phyloP scores from a whole-genome alignment of 2,797 vertebrate species.

The Lemur catta region DNA sequence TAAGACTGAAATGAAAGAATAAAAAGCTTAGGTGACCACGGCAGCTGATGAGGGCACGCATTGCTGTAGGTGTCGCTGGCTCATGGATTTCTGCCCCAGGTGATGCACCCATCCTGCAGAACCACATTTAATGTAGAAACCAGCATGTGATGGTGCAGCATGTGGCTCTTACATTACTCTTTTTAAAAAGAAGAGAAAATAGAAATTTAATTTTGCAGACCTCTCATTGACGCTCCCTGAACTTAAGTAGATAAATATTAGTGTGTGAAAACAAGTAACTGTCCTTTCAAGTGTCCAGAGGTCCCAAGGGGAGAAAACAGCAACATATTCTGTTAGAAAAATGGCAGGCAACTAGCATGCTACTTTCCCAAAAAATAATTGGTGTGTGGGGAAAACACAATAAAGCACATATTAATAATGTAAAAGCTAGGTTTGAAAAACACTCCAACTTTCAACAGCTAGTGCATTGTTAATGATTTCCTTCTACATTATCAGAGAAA shows the following conservation, averaged over 20 bases:
- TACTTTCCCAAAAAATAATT: neutral
- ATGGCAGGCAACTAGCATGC: neutral
- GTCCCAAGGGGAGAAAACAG: neutral
- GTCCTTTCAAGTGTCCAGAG: neutral
- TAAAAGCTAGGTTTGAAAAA: slow-evolving; percentile 35
- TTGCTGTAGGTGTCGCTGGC: too few species aligned
- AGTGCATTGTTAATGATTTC: neutral
- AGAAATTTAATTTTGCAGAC: neutral
- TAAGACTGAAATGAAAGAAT: neutral
- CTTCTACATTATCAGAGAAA: neutral
- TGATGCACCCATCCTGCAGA: rapidly evolving
- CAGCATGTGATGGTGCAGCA: neutral
- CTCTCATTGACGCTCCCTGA: neutral
- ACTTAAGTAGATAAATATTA: neutral
- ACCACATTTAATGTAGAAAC: neutral
- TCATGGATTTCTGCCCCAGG: neutral
- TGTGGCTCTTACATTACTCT: neutral
- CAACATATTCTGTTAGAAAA: neutral
- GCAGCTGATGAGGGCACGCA: neutral
- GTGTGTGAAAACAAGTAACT: neutral
- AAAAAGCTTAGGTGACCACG: neutral
- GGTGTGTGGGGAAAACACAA: neutral
- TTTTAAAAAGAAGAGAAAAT: neutral
- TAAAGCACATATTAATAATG: neutral
- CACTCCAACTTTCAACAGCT: neutral